phyloP scores from a whole-genome alignment of 2,888 invertebrate genomes.

The Drosophila peninsularis region DNA sequence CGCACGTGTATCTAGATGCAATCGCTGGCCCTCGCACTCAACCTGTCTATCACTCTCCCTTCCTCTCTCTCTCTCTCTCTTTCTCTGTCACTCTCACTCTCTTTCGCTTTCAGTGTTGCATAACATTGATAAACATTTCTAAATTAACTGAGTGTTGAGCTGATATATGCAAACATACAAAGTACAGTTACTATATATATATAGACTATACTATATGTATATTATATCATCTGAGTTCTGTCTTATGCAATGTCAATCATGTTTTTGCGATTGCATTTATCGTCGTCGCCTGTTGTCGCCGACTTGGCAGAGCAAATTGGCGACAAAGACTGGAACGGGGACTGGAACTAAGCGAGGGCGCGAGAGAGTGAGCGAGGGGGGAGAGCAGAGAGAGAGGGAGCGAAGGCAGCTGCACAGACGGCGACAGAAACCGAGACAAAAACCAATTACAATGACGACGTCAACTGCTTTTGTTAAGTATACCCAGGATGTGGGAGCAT shows the following conservation, averaged over 20 bases:
- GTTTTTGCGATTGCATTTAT: constrained; percentile 63
- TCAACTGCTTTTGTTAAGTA: constrained; percentile 23
- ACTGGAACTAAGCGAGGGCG: background rate
- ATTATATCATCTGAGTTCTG: constrained; percentile 14
- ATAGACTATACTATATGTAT: constrained; percentile 1
- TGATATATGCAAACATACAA: constrained; percentile 31
- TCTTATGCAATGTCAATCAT: constrained; percentile 72
- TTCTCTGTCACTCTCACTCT: background rate
- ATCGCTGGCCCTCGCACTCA: background rate
- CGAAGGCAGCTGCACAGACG: background rate
- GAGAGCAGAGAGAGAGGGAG: no score
- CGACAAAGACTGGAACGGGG: constrained; percentile 36
- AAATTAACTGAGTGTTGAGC: constrained; percentile 46
- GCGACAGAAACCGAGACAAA: constrained; percentile 32
- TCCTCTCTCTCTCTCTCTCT: no score
- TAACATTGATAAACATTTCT: constrained; percentile 68
- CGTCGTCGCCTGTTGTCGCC: constrained; percentile 47
- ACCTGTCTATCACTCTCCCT: no score
- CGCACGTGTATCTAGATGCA: constrained; percentile 50
- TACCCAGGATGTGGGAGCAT: background rate
- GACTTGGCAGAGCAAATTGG: constrained; percentile 37
- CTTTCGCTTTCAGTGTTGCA: constrained; percentile 45
- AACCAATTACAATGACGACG: constrained; percentile 54
- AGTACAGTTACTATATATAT: constrained; percentile 4
- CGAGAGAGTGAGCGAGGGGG: background rate